Evolutionary conservation across 2,888 invertebrate genomes (phyloP).

Genomic region (Leptopilina syphax): DNA sequence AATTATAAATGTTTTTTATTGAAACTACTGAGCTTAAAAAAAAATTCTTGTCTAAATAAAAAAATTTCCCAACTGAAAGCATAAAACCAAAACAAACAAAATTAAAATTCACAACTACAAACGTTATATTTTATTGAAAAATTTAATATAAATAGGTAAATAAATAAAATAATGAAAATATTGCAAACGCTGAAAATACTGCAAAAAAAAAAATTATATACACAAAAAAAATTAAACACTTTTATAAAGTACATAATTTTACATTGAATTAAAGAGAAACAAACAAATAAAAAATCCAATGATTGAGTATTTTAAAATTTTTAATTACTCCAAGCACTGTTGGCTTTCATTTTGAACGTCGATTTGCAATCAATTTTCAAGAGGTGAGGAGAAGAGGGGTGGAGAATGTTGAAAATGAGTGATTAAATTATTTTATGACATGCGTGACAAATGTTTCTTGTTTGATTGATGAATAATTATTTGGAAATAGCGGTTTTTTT

Average conservation of each 20-base stretch:
- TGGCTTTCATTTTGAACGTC: slow-evolving; percentile 12
- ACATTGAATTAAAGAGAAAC: background rate
- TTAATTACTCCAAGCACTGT: slow-evolving; percentile 6
- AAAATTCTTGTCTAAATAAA: too few species aligned
- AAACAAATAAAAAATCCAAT: background rate
- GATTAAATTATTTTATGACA: slow-evolving; percentile 17
- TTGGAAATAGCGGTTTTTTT: background rate
- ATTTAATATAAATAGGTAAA: too few species aligned
- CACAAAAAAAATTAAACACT: background rate
- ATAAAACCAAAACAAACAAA: too few species aligned
- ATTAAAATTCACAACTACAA: too few species aligned
- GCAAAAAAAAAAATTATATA: background rate
- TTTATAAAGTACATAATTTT: background rate
- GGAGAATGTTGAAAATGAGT: background rate
- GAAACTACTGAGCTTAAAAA: too few species aligned
- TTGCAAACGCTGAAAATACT: too few species aligned
- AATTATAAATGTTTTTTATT: too few species aligned
- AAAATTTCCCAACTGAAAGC: too few species aligned
- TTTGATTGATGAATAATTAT: slow-evolving; percentile 19
- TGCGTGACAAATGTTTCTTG: slow-evolving; percentile 12
- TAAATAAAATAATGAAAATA: too few species aligned
- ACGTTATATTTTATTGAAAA: too few species aligned
- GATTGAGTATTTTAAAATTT: background rate
- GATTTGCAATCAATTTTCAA: slow-evolving; percentile 20
- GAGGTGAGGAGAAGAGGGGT: background rate